Base-by-base conservation (phyloP, 1,140 invertebrate genomes). In the Achatina immaculata region DNA sequence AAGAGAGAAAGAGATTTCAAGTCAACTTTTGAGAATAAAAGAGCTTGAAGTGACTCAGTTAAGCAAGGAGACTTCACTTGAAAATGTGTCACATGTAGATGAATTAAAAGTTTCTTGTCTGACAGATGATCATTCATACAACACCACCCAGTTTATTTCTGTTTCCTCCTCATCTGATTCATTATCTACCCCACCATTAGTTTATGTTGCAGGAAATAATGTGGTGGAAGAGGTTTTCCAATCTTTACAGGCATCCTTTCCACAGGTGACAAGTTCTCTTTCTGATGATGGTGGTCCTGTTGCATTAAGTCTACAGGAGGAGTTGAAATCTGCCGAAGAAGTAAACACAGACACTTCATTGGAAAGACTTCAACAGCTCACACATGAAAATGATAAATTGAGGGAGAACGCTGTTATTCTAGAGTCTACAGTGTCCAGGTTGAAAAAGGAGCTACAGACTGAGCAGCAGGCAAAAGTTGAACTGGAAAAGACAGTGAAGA, bases 401-500 rank as follows among this genome's bases (percentile, higher is more conserved):
- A 68, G 14, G n/a, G 28, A 7, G 7, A 31, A 68, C 24, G 2
- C 24, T 14, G 7, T 19, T 14, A 19, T 40, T 38, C n/a, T 31
- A 7, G 73, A 75, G 45, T 51, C 48, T 19, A 77, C 45, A 3
- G 24, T 79, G 28, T 45, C 42, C 34, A 45, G 21, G 24, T 34
- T 81, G 0, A n/a, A 36, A 72, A 40, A 28, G 16, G 43, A 71
- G 19, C 43, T 80, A 31, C 4, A 79, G 42, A 48, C 24, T 28
- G 66, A 69, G 36, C 36, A 68, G 43, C 28, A 72, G 36, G 55
- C 80, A 36, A 78, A 76, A 28, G 51, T 43, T 62, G 74, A 78
- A 40, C 81, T 82, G 34, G 66, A 82, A 38, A 62, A 72, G 62
- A 68, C 68, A 2, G 16, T 84, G 19, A 80, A 82, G 79, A 82